phyloP scores from a whole-genome alignment of 1,140 invertebrate genomes.

The Argopecten irradians region DNA sequence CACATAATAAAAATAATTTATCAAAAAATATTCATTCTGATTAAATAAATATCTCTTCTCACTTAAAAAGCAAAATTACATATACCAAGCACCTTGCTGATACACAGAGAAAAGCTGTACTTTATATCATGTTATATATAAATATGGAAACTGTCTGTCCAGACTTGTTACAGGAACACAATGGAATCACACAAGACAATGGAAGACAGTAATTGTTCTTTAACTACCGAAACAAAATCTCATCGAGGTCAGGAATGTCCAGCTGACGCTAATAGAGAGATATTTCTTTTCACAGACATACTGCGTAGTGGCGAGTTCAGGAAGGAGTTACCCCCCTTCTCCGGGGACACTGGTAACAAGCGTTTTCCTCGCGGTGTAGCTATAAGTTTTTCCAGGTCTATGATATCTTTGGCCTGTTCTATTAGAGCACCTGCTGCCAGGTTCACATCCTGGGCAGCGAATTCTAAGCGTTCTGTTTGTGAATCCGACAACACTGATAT shows the following conservation, averaged over 20 bases:
- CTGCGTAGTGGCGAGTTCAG: slow-evolving; percentile 33
- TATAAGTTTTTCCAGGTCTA: background rate
- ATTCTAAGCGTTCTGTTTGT: slow-evolving; percentile 64
- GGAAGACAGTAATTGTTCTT: background rate
- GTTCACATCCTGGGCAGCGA: slow-evolving; percentile 60
- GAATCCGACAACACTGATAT: slow-evolving; percentile 60
- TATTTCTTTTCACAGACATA: slow-evolving; percentile 33
- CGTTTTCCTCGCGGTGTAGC: slow-evolving; percentile 44
- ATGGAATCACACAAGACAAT: background rate
- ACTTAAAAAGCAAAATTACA: background rate
- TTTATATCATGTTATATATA: no score
- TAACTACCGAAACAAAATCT: background rate
- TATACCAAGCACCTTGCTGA: background rate
- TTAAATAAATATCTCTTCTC: background rate
- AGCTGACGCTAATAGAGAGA: background rate
- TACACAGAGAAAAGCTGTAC: background rate
- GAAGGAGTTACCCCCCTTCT: slow-evolving; percentile 33
- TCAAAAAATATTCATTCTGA: background rate
- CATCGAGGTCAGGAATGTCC: background rate
- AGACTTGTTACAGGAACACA: background rate
- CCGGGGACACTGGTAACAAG: slow-evolving; percentile 47
- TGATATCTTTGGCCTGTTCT: slow-evolving; percentile 52
- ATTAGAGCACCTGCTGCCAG: slow-evolving; percentile 51
- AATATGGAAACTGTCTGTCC: no score
- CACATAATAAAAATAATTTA: background rate